These are phyloP conservation scores for Porites cylindrica DNA, from an alignment of 92 coral and sea anemone species.

Conservation along the genomic window DNA sequence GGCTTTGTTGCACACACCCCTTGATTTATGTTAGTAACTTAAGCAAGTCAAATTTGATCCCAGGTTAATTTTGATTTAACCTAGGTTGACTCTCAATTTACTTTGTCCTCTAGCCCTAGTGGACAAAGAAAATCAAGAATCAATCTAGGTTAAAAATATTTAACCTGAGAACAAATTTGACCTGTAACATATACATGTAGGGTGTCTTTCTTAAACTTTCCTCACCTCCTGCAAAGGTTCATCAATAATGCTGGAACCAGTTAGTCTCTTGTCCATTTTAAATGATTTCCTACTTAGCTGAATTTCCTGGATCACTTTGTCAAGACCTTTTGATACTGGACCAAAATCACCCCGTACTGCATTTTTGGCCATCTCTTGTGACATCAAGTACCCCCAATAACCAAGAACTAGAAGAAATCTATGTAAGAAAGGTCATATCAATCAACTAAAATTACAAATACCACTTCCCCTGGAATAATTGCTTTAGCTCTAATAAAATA, in stretches of 20 bases:
- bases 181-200: background rate
- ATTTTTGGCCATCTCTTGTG: conserved; percentile 63
- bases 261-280: conserved; percentile 97
- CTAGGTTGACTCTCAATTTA: no score
- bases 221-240: conserved; percentile 97
- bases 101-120: no score
- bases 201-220: background rate
- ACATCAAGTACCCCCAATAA: conserved; percentile 80
- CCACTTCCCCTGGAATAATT: no score
- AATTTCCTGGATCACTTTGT: conserved; percentile 78
- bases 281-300: conserved; percentile 81
- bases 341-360: conserved; percentile 65
- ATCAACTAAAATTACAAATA: no score
- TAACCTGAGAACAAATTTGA: no score
- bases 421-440: background rate
- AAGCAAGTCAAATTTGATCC: no score
- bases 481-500: no score
- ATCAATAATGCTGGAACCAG: conserved; percentile 98
- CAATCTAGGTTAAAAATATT: no score
- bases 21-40: no score
- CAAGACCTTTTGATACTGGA: conserved; percentile 82
- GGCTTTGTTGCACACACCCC: no score
- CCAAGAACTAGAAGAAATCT: conserved; percentile 88
- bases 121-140: no score
- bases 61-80: no score